Percentiles rank a stretch among this genome's conserved stretches.
phyloP scores from a whole-genome alignment of 2,888 invertebrate species.

The Callyntrura guangdongensis region DNA sequence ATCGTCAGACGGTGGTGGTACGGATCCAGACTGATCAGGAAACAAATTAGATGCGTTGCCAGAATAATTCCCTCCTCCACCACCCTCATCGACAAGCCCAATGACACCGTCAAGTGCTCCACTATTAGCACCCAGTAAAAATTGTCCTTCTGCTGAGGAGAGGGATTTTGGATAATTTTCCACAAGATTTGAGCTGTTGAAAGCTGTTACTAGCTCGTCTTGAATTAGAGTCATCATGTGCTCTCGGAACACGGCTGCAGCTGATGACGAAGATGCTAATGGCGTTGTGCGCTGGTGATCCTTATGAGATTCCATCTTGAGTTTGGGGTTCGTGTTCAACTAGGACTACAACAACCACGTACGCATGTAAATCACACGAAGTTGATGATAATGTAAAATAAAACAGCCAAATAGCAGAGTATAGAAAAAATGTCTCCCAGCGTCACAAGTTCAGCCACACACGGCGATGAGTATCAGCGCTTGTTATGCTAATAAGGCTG shows the following conservation, averaged over 20 bases:
- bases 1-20: conserved; percentile 35
- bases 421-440: no score
- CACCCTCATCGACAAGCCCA: conserved; percentile 24
- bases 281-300: background rate
- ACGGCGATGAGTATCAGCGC: no score
- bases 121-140: conserved; percentile 14
- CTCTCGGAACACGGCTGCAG: conserved; percentile 16
- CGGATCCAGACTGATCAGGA: conserved; percentile 35
- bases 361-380: background rate
- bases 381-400: background rate
- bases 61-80: conserved; percentile 64
- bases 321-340: background rate
- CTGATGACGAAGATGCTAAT: background rate
- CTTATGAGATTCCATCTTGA: conserved; percentile 38
- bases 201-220: conserved; percentile 46
- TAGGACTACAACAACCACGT: background rate
- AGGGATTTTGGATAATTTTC: conserved; percentile 41
- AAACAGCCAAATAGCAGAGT: no score
- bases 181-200: conserved; percentile 60
- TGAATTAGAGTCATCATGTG: conserved; percentile 65
- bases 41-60: conserved; percentile 61
- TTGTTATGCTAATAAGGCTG: no score
- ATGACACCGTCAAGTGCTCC: background rate
- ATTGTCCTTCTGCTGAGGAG: background rate
- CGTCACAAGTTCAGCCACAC: no score